Evolutionary conservation across 2,797 vertebrate species (phyloP).

Genomic region (Lerista edwardsae): DNA sequence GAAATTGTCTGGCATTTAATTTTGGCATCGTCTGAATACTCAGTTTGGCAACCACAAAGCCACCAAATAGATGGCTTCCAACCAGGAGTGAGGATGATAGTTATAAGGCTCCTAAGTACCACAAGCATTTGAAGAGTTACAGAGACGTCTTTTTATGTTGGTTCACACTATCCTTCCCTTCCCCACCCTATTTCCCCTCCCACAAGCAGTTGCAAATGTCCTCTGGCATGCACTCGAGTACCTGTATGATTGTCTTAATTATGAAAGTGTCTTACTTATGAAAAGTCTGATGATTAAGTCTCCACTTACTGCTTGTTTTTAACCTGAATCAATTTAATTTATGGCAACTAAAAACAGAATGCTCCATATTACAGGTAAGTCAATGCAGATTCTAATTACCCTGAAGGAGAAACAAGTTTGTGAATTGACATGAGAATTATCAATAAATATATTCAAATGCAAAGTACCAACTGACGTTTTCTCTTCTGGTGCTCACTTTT

Average conservation of each 20-base stretch:
- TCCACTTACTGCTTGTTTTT: neutral
- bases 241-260: no score
- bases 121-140: slow-evolving; percentile 4
- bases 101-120: neutral
- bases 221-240: no score
- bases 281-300: no score
- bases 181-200: neutral
- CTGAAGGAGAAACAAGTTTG: neutral
- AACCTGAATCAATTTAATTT: neutral
- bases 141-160: neutral
- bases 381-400: no score
- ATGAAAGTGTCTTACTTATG: no score
- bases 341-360: neutral
- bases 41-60: neutral
- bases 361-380: neutral
- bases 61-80: neutral
- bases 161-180: neutral
- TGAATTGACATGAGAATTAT: neutral
- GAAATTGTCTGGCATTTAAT: neutral
- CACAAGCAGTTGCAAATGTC: neutral
- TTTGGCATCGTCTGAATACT: neutral
- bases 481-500: neutral
- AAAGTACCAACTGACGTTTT: neutral
- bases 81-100: neutral
- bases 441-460: neutral